phyloP scores from a whole-genome alignment of 1,140 invertebrate genomes.

The Leptopilina boulardi region DNA sequence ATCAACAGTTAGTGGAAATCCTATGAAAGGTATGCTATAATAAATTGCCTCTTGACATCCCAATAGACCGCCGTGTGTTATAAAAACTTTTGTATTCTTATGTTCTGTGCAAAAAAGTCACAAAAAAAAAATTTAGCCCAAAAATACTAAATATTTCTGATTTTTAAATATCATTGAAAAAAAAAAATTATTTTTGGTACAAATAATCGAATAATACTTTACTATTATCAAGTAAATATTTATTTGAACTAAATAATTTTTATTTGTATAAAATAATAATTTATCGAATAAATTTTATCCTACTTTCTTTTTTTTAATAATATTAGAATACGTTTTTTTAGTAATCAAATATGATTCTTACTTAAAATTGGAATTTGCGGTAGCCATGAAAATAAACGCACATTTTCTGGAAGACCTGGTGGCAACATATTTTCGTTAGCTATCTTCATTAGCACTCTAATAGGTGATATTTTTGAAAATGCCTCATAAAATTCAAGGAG shows the following conservation, averaged over 20 bases:
- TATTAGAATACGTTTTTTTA: neutral
- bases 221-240: too few species aligned
- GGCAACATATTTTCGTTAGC: conserved; percentile 54
- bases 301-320: too few species aligned
- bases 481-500: conserved; percentile 56
- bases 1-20: conserved; percentile 84
- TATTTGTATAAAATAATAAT: too few species aligned
- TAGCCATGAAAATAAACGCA: conserved; percentile 79
- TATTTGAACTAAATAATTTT: too few species aligned
- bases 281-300: too few species aligned
- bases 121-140: neutral
- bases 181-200: too few species aligned
- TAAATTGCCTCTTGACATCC: conserved; percentile 85
- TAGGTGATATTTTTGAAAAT: conserved; percentile 58
- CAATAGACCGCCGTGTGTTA: conserved; percentile 85
- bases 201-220: too few species aligned
- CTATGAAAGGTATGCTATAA: conserved; percentile 84
- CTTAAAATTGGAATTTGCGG: conserved; percentile 81
- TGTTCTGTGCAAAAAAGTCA: conserved; percentile 59
- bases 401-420: conserved; percentile 77
- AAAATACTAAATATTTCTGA: too few species aligned
- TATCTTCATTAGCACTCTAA: conserved; percentile 63
- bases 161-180: too few species aligned
- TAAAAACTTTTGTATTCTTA: conserved; percentile 77
- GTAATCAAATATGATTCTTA: conserved; percentile 63